These are phyloP conservation scores for Hydrochoerus hydrochaeris DNA, from an alignment of 2,113 vertebrate species.

Conservation along the genomic window DNA sequence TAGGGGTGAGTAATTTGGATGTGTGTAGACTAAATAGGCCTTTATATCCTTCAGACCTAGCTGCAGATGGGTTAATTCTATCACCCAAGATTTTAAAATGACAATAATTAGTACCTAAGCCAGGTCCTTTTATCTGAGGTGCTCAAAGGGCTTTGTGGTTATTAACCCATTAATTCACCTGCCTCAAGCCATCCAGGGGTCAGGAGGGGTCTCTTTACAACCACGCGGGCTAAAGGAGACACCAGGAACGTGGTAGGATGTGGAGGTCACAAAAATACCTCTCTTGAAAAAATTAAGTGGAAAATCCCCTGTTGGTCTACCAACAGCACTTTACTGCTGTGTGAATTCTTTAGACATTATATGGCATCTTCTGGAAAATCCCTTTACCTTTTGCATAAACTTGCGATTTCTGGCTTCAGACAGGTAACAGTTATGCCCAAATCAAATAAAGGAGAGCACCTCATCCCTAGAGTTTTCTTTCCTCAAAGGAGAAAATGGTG, in stretches of 20 bases:
- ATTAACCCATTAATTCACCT: conserved; percentile 66
- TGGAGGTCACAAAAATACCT: background rate
- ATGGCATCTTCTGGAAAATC: background rate
- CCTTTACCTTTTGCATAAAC: background rate
- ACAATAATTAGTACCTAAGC: conserved; percentile 73
- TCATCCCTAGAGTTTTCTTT: background rate
- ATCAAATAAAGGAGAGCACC: background rate
- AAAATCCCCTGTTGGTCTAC: background rate
- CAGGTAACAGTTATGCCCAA: background rate
- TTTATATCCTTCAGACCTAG: background rate
- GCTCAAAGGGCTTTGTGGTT: conserved; percentile 73
- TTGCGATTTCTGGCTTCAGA: background rate
- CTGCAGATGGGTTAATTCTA: conserved; percentile 38
- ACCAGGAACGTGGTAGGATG: no score
- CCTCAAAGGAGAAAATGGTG: background rate
- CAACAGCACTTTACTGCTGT: background rate
- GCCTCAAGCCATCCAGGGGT: conserved; percentile 51
- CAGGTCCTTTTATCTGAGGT: conserved; percentile 73
- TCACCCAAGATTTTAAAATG: conserved; percentile 62
- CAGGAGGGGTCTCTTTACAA: background rate
- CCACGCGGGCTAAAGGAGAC: background rate
- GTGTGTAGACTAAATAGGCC: background rate
- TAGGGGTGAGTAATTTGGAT: conserved; percentile 34
- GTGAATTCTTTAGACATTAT: background rate
- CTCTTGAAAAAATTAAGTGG: background rate